Evolutionary conservation across 2,797 vertebrate species (phyloP).

Genomic region (Pempheris klunzingeri): DNA sequence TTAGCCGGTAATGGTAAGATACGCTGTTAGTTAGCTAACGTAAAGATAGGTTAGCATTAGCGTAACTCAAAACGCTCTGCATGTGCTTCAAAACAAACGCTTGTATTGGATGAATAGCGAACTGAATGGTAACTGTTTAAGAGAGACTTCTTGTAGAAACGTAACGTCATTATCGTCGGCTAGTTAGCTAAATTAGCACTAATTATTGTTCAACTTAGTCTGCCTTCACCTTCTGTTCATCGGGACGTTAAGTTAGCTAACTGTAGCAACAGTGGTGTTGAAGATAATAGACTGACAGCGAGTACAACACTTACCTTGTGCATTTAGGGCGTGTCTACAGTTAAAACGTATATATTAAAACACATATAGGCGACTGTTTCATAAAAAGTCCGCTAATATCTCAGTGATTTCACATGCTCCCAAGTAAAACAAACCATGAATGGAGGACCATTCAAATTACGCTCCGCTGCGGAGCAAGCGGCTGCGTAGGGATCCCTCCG

Average conservation of each 20-base stretch:
- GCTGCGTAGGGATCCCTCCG: slow-evolving; percentile 49
- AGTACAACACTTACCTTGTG: slow-evolving; percentile 60
- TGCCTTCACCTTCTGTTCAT: not conserved
- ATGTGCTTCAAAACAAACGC: not conserved
- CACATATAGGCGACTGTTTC: not conserved
- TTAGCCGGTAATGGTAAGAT: too few species aligned
- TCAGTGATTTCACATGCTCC: not conserved
- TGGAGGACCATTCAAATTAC: slow-evolving; percentile 66
- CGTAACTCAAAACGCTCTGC: not conserved
- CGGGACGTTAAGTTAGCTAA: slow-evolving; percentile 12
- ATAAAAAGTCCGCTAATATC: not conserved
- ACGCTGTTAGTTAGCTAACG: too few species aligned
- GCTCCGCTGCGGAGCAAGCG: slow-evolving; percentile 50
- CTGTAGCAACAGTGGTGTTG: not conserved
- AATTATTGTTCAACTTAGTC: not conserved
- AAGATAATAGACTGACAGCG: not conserved
- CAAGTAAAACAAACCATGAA: not conserved
- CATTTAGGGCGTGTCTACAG: not conserved
- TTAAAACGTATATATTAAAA: slow-evolving; percentile 33
- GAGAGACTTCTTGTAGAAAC: not conserved
- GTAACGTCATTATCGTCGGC: not conserved
- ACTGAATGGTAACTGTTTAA: not conserved
- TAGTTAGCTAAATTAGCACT: not conserved
- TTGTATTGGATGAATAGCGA: too few species aligned
- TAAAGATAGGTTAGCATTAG: not conserved